Evolutionary conservation across 2,888 invertebrate genomes (phyloP).

Genomic region (Myathropa florea): DNA sequence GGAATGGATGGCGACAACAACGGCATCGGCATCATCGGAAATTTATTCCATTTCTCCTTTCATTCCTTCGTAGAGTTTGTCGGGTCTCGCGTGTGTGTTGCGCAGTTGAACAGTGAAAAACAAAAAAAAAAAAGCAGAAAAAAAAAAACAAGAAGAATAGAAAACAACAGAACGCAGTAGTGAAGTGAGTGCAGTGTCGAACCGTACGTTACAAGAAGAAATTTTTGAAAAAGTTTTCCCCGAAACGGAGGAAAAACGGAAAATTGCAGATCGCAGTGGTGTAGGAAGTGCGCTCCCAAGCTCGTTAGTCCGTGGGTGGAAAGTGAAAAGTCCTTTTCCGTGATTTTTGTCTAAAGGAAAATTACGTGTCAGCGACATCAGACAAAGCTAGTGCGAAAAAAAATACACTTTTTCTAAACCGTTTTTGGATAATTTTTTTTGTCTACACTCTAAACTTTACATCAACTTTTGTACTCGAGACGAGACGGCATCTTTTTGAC

Average conservation of each 20-base stretch:
- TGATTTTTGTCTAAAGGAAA: background rate
- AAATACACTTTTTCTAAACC: slow-evolving; percentile 36
- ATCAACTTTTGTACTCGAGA: slow-evolving; percentile 45
- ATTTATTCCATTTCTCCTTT: slow-evolving; percentile 65
- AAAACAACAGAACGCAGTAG: background rate
- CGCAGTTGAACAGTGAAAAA: background rate
- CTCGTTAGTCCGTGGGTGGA: background rate
- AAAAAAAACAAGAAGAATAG: background rate
- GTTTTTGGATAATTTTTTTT: slow-evolving; percentile 58
- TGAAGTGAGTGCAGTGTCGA: slow-evolving; percentile 13
- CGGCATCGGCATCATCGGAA: slow-evolving; percentile 51
- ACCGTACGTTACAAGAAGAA: slow-evolving; percentile 2
- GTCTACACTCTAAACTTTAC: slow-evolving; percentile 41
- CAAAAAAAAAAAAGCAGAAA: background rate
- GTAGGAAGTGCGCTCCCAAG: background rate
- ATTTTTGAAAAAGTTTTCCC: slow-evolving; percentile 16
- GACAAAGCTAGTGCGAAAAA: slow-evolving; percentile 15
- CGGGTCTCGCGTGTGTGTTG: slow-evolving; percentile 57
- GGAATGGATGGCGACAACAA: slow-evolving; percentile 26
- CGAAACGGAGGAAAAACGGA: slow-evolving; percentile 1
- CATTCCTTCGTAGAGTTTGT: slow-evolving; percentile 60
- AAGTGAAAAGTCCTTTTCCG: background rate
- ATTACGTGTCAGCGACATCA: background rate
- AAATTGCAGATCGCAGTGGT: slow-evolving; percentile 1
- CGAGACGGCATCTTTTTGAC: slow-evolving; percentile 15